phyloP scores from a whole-genome alignment of 1,140 invertebrate species.

The Aphelinus atriplicis region DNA sequence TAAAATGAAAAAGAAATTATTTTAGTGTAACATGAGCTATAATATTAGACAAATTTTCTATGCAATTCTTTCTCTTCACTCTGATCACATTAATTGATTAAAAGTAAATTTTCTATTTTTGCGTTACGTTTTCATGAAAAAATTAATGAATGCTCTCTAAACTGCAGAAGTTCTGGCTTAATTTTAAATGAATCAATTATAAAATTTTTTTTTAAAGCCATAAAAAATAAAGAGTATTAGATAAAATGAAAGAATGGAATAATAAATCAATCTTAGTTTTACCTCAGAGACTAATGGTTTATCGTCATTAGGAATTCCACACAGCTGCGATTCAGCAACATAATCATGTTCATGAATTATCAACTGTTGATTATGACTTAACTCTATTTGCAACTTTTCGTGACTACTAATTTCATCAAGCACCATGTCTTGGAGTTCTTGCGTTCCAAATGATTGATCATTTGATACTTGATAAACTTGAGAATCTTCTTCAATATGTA shows the following conservation, averaged over 20 bases:
- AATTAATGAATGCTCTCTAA: too few species aligned
- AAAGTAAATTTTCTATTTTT: too few species aligned
- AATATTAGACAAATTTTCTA: too few species aligned
- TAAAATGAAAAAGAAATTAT: constrained; percentile 10
- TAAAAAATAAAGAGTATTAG: too few species aligned
- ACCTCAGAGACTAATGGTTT: constrained; percentile 9
- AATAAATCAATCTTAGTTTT: constrained; percentile 4
- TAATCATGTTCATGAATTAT: constrained; percentile 37
- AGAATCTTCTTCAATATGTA: neutral
- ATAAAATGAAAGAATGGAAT: neutral
- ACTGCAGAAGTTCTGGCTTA: too few species aligned
- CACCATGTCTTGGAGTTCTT: constrained; percentile 31
- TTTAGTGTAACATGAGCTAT: too few species aligned
- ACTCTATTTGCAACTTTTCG: constrained; percentile 23
- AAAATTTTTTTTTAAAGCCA: too few species aligned
- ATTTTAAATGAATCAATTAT: too few species aligned
- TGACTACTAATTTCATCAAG: constrained; percentile 30
- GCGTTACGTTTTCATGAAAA: too few species aligned
- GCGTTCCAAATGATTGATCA: constrained; percentile 15
- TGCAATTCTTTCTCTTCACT: too few species aligned
- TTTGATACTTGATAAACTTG: constrained; percentile 4
- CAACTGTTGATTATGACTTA: constrained; percentile 24
- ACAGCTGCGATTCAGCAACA: constrained; percentile 21
- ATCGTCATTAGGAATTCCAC: constrained; percentile 8
- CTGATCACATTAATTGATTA: too few species aligned